A percentile compares a stretch with the other conserved stretches of the same genome.
These are phyloP conservation scores for Nicator chloris DNA, from an alignment of 2,113 vertebrate species.

Conservation along the genomic window DNA sequence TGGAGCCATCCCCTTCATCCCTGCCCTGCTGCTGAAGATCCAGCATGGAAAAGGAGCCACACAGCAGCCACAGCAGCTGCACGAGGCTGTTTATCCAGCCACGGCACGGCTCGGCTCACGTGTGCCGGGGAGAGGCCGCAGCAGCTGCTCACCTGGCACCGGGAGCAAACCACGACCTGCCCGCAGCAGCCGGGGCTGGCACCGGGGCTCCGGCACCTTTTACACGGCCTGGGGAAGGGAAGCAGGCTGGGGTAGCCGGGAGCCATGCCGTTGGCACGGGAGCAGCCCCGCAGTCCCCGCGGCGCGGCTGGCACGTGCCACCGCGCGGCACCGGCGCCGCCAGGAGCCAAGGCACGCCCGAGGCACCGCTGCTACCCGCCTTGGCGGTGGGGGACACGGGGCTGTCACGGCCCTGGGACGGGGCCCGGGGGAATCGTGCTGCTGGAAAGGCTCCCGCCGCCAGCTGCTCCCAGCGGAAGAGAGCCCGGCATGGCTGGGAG, in stretches of 20 bases:
- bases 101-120: accelerated
- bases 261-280: background rate
- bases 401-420: background rate
- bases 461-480: background rate
- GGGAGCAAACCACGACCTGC: background rate
- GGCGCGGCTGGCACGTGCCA: background rate
- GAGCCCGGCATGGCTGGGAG: background rate
- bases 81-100: background rate
- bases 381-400: accelerated
- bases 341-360: background rate
- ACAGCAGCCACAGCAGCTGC: background rate
- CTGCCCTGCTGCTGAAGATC: background rate
- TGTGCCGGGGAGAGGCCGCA: accelerated
- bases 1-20: background rate
- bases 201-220: background rate
- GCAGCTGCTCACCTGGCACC: background rate
- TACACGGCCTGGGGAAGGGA: accelerated
- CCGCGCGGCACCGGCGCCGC: accelerated
- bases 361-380: background rate
- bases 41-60: background rate
- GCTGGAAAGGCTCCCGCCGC: background rate
- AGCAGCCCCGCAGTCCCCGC: background rate
- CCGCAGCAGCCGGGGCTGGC: background rate
- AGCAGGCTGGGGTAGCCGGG: accelerated
- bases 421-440: background rate